phyloP scores from a whole-genome alignment of 2,797 vertebrate genomes.

The Oreortyx pictus region DNA sequence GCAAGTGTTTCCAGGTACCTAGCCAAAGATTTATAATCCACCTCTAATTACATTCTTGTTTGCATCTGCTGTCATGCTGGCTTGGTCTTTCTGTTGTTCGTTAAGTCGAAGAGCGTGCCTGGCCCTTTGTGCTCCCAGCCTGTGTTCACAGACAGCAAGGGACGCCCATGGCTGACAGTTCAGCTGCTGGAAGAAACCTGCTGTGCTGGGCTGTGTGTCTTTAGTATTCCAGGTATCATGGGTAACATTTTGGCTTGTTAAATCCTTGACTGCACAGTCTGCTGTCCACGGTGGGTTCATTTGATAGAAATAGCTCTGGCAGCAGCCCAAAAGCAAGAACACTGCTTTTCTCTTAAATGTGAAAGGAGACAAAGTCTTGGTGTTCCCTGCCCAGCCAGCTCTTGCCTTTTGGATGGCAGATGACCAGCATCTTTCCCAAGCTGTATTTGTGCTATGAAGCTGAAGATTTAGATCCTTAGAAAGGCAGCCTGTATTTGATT shows the following conservation, averaged over 20 bases:
- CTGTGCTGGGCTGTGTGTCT: constrained; percentile 15
- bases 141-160: constrained; percentile 25
- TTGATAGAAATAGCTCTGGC: constrained; percentile 55
- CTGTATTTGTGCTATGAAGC: not conserved
- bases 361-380: constrained; percentile 10
- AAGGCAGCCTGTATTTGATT: constrained; percentile 29
- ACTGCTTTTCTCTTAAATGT: not conserved
- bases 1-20: constrained; percentile 59
- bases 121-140: constrained; percentile 41
- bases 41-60: constrained; percentile 70
- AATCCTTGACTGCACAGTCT: constrained; percentile 48
- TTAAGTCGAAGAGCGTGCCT: constrained; percentile 48
- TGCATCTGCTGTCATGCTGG: constrained; percentile 68
- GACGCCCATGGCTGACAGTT: constrained; percentile 42
- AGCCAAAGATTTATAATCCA: constrained; percentile 72
- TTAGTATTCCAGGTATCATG: constrained; percentile 38
- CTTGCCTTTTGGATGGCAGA: not conserved
- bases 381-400: constrained; percentile 8
- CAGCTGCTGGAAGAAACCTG: constrained; percentile 11
- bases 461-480: constrained; percentile 5
- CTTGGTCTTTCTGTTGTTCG: constrained; percentile 69
- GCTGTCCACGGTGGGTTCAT: constrained; percentile 41
- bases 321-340: constrained; percentile 25
- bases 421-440: not conserved
- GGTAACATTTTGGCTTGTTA: constrained; percentile 49